Conservation (phyloP, 2,888 invertebrate species). For the Erynnis tages region DNA sequence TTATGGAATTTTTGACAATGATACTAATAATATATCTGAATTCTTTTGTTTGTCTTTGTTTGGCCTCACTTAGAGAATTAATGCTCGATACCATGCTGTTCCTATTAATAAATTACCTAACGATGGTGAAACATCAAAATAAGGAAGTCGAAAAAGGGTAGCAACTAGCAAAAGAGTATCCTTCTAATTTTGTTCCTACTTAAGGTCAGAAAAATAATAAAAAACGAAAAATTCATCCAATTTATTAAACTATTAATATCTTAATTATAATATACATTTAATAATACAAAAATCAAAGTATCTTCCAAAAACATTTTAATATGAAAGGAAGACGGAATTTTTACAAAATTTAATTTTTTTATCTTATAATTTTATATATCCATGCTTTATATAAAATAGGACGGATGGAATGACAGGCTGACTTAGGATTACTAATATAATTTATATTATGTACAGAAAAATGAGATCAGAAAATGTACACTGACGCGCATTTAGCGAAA, state of each 20-base stretch:
- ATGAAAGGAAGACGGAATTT: conserved; percentile 8
- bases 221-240: conserved; percentile 23
- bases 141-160: no score
- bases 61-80: no score
- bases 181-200: no score
- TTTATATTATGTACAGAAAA: conserved; percentile 65
- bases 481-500: conserved; percentile 38
- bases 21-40: no score
- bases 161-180: no score
- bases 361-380: background rate
- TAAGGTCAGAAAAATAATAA: no score
- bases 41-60: no score
- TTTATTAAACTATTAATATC: conserved; percentile 27
- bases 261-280: conserved; percentile 24
- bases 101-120: no score
- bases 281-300: conserved; percentile 30
- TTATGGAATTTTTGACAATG: no score
- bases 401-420: conserved; percentile 48
- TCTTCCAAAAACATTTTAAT: conserved; percentile 15
- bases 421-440: conserved; percentile 45
- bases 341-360: background rate
- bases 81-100: no score
- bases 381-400: conserved; percentile 5
- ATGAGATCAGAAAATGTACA: conserved; percentile 78
- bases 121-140: no score